These are phyloP conservation scores for Callochromis pleurospilus DNA, from an alignment of 2,113 vertebrate genomes.

Conservation along the genomic window DNA sequence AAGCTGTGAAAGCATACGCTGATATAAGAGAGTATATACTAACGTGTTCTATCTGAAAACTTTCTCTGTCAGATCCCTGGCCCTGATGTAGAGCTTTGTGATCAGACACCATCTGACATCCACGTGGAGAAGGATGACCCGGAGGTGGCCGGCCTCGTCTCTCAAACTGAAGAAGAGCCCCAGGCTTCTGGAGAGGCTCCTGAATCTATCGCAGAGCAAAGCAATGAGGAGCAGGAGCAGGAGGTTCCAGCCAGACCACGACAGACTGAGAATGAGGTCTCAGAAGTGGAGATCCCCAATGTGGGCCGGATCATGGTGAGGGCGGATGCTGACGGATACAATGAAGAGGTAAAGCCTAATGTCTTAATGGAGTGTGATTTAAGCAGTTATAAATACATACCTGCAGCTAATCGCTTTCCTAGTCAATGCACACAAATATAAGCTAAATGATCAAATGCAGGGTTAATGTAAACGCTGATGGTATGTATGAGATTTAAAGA, in stretches of 20 bases:
- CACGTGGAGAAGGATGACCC: background rate
- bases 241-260: slow-evolving; percentile 44
- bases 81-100: background rate
- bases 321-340: slow-evolving; percentile 90
- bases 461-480: background rate
- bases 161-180: background rate
- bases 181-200: slow-evolving; percentile 2
- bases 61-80: slow-evolving; percentile 4
- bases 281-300: slow-evolving; percentile 93
- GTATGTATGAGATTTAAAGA: background rate
- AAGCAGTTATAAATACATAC: background rate
- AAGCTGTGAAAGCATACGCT: background rate
- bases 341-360: slow-evolving; percentile 84
- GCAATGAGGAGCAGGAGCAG: slow-evolving; percentile 29
- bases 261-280: slow-evolving; percentile 77
- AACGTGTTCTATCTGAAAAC: background rate
- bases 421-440: background rate
- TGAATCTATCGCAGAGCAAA: background rate
- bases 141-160: background rate
- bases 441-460: background rate
- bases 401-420: background rate
- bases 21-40: background rate
- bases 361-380: background rate
- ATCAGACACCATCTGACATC: background rate
- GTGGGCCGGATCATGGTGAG: slow-evolving; percentile 93